Conservation (phyloP, 2,888 invertebrate species). For the Glyphotaelius pellucidus region DNA sequence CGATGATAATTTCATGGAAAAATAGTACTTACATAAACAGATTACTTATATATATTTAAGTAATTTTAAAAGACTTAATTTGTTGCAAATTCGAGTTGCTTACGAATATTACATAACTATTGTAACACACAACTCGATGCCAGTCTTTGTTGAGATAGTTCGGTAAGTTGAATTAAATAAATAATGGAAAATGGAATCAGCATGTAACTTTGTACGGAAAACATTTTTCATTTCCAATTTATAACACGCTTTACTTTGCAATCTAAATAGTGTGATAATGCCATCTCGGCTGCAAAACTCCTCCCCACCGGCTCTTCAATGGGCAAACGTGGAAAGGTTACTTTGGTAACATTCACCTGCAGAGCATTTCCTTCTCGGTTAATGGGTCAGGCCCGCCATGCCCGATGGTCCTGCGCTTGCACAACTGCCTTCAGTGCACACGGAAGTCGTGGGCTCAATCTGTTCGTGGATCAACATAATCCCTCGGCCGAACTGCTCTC, state of each 20-base stretch:
- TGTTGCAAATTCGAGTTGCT: no score
- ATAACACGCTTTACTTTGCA: neutral
- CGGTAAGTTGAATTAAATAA: neutral
- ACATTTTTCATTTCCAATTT: neutral
- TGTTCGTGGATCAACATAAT: conserved; percentile 16
- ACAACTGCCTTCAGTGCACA: neutral
- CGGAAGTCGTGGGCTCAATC: conserved; percentile 14
- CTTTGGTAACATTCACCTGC: conserved; percentile 26
- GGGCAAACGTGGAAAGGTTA: conserved; percentile 11
- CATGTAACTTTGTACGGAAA: neutral
- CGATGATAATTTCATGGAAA: neutral
- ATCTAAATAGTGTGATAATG: neutral
- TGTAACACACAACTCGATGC: neutral
- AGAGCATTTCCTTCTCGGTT: neutral
- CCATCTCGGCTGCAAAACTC: neutral
- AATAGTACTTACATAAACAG: neutral
- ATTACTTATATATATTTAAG: neutral
- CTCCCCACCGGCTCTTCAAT: neutral
- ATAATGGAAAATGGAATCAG: neutral
- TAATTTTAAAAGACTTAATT: neutral
- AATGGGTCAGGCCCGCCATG: neutral
- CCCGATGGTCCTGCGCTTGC: neutral
- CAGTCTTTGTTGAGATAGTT: neutral
- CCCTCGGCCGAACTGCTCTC: neutral
- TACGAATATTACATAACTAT: no score